These are phyloP conservation scores for Calcarius lapponicus DNA, from an alignment of 2,797 vertebrate genomes.

Conservation along the genomic window DNA sequence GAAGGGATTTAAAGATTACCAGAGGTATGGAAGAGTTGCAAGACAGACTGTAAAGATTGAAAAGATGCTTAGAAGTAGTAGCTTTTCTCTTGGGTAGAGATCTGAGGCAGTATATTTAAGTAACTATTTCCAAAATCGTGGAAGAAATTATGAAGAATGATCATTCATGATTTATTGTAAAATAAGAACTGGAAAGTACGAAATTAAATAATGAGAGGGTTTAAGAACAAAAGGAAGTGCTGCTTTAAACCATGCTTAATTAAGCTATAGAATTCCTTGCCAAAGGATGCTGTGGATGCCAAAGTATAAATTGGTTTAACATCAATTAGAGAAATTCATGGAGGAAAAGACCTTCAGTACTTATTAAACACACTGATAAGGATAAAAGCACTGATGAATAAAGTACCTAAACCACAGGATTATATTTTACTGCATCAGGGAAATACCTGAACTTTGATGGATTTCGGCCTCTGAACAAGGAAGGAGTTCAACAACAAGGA, in stretches of 20 bases:
- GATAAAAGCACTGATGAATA: constrained; percentile 14
- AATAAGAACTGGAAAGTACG: not conserved
- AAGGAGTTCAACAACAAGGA: not conserved
- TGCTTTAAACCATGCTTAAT: constrained; percentile 28
- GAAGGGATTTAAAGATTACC: not conserved
- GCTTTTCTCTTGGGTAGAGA: not conserved
- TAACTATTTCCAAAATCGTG: not conserved
- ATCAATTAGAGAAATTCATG: constrained; percentile 17
- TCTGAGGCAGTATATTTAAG: not conserved
- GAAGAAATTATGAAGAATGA: not conserved
- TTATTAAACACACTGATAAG: constrained; percentile 15
- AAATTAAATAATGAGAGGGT: not conserved
- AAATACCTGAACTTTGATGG: not conserved
- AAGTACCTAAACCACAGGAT: not conserved
- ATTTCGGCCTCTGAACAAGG: not conserved
- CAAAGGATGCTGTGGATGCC: constrained; percentile 39
- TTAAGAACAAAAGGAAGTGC: constrained; percentile 3
- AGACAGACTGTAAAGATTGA: not conserved
- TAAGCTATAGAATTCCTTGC: constrained; percentile 9
- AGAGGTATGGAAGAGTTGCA: not conserved
- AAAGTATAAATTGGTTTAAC: constrained; percentile 48
- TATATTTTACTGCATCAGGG: not conserved
- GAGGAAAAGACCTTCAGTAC: constrained; percentile 1
- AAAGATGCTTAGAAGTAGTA: not conserved
- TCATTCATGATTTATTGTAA: constrained; percentile 5